phyloP scores from a whole-genome alignment of 1,140 invertebrate genomes.

The Meloidogyne hapla region DNA sequence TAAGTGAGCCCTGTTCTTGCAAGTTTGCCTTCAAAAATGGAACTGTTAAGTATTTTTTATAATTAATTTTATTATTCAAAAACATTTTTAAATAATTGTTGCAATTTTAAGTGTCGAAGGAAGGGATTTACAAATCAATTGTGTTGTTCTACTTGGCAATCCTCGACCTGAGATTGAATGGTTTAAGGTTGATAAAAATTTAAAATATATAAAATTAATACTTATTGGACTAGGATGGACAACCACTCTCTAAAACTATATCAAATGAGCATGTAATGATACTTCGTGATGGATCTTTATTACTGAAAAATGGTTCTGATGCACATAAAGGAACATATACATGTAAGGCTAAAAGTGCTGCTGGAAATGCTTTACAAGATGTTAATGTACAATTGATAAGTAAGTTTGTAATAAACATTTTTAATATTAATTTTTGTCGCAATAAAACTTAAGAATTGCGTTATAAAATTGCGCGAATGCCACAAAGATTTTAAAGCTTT shows the following conservation, averaged over 20 bases:
- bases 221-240: neutral
- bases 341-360: slow-evolving; percentile 66
- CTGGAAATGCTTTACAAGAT: slow-evolving; percentile 65
- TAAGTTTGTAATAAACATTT: slow-evolving; percentile 41
- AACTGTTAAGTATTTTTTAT: slow-evolving; percentile 33
- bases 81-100: too few relatives aligned
- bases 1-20: slow-evolving; percentile 55
- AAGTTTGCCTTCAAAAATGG: slow-evolving; percentile 54
- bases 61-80: neutral
- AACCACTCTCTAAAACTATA: slow-evolving; percentile 14
- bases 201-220: neutral
- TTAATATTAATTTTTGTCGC: neutral
- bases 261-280: slow-evolving; percentile 35
- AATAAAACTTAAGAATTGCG: neutral
- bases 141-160: slow-evolving; percentile 66
- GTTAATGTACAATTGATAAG: slow-evolving; percentile 66
- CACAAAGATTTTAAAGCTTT: neutral
- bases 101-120: slow-evolving; percentile 45
- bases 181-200: slow-evolving; percentile 52
- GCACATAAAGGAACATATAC: slow-evolving; percentile 65
- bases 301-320: slow-evolving; percentile 46
- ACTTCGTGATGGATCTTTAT: slow-evolving; percentile 52
- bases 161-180: slow-evolving; percentile 66
- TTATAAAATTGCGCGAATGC: neutral
- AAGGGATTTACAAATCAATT: slow-evolving; percentile 58